Conservation (phyloP, 2,113 vertebrate genomes). For the Orientallactaga bullata region DNA sequence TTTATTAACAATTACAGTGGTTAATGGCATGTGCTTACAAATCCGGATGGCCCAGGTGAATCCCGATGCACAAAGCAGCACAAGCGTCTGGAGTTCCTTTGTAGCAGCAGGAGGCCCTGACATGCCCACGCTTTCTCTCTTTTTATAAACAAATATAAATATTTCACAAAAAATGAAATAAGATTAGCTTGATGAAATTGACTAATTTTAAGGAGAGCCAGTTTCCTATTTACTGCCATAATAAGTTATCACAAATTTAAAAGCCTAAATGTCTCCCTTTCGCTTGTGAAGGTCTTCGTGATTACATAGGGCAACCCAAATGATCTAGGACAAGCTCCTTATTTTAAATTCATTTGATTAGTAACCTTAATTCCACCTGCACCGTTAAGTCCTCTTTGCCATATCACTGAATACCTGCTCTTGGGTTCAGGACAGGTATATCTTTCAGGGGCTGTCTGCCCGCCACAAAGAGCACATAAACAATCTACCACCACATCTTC, state of each 20-base stretch:
- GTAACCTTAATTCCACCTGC: background rate
- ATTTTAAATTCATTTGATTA: background rate
- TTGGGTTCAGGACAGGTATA: background rate
- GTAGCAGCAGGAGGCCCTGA: too few species aligned
- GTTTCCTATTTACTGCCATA: background rate
- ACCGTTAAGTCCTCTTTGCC: background rate
- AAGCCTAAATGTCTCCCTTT: background rate
- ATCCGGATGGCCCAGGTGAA: too few species aligned
- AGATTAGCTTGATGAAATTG: background rate
- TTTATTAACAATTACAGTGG: background rate
- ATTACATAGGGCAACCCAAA: background rate
- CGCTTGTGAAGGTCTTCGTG: background rate
- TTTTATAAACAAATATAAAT: too few species aligned
- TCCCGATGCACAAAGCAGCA: too few species aligned
- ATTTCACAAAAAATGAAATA: background rate
- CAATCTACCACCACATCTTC: background rate
- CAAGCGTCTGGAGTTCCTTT: too few species aligned
- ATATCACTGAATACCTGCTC: background rate
- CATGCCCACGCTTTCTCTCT: too few species aligned
- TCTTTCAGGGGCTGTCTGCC: background rate
- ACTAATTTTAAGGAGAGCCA: background rate
- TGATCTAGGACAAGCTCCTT: background rate
- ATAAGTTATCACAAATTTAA: constrained; percentile 2
- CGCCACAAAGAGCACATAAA: background rate
- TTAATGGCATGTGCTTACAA: too few species aligned